phyloP scores from a whole-genome alignment of 2,797 vertebrate genomes.

The Limosa lapponica region DNA sequence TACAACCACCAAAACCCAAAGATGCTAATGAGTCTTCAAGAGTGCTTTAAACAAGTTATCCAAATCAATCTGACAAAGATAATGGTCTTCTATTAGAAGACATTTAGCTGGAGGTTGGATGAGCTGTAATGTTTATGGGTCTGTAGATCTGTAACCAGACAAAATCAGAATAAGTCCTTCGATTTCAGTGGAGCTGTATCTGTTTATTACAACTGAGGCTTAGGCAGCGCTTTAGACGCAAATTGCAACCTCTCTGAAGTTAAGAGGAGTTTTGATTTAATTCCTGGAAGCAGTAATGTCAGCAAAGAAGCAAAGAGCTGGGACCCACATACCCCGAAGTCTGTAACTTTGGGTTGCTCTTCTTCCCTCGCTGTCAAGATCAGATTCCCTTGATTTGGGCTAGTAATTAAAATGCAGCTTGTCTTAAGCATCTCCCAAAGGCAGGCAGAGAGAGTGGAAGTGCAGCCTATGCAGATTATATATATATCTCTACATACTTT shows the following conservation, averaged over 20 bases:
- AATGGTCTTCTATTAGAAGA: slow-evolving; percentile 8
- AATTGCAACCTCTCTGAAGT: slow-evolving; percentile 24
- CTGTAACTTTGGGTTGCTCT: background rate
- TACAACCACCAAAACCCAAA: background rate
- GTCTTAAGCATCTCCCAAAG: background rate
- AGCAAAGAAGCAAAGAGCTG: background rate
- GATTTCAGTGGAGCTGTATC: background rate
- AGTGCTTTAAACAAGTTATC: slow-evolving; percentile 30
- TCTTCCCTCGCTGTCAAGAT: background rate
- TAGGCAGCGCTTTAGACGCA: slow-evolving; percentile 2
- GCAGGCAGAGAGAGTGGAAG: background rate
- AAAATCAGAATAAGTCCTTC: background rate
- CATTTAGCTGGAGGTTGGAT: slow-evolving; percentile 21
- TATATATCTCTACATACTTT: background rate
- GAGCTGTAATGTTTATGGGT: slow-evolving; percentile 12
- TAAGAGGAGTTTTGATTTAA: slow-evolving; percentile 42
- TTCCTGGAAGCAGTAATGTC: slow-evolving; percentile 16
- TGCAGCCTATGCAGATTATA: background rate
- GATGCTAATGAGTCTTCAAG: slow-evolving; percentile 18
- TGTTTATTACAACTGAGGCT: slow-evolving; percentile 25
- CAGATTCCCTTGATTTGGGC: background rate
- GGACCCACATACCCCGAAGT: background rate
- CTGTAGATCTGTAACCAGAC: slow-evolving; percentile 16
- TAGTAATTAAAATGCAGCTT: slow-evolving; percentile 5
- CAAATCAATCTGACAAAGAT: slow-evolving; percentile 29